These are phyloP conservation scores for Leptinotarsa lineolata DNA, from an alignment of 1,140 invertebrate genomes.

Conservation along the genomic window DNA sequence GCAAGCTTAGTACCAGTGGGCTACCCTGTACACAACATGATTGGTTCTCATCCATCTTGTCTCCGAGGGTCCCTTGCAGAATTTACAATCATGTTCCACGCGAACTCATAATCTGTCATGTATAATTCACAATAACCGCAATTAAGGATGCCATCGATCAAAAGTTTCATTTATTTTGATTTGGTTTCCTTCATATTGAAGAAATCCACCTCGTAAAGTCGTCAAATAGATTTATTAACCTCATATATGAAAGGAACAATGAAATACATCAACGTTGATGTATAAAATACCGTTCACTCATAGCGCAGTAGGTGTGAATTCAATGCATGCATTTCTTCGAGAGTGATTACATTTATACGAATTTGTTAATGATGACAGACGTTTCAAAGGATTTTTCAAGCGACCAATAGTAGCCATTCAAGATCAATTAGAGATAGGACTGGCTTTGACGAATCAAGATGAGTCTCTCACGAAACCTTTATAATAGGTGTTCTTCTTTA, in stretches of 20 bases:
- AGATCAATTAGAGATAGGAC: too few species aligned
- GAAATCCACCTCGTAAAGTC: slow-evolving; percentile 20
- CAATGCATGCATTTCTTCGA: not conserved
- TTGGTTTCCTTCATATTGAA: slow-evolving; percentile 16
- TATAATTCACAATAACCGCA: not conserved
- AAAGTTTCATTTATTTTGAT: slow-evolving; percentile 12
- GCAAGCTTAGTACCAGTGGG: too few species aligned
- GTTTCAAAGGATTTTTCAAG: not conserved
- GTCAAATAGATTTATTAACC: slow-evolving; percentile 18
- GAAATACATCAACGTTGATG: slow-evolving; percentile 9
- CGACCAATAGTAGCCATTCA: too few species aligned
- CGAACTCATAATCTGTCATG: not conserved
- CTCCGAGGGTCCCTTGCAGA: too few species aligned
- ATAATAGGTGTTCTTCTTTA: too few species aligned
- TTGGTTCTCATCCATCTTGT: too few species aligned
- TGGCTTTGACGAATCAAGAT: too few species aligned
- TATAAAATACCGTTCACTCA: not conserved
- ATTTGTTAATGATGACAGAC: not conserved
- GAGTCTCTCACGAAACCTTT: too few species aligned
- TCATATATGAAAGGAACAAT: slow-evolving; percentile 17
- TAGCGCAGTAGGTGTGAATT: slow-evolving; percentile 1
- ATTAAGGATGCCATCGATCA: slow-evolving; percentile 22
- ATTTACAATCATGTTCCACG: too few species aligned
- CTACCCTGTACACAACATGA: too few species aligned
- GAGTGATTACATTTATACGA: slow-evolving; percentile 1